These are phyloP conservation scores for Drosophila nebulosa DNA, from an alignment of 1,140 invertebrate species.

Conservation along the genomic window DNA sequence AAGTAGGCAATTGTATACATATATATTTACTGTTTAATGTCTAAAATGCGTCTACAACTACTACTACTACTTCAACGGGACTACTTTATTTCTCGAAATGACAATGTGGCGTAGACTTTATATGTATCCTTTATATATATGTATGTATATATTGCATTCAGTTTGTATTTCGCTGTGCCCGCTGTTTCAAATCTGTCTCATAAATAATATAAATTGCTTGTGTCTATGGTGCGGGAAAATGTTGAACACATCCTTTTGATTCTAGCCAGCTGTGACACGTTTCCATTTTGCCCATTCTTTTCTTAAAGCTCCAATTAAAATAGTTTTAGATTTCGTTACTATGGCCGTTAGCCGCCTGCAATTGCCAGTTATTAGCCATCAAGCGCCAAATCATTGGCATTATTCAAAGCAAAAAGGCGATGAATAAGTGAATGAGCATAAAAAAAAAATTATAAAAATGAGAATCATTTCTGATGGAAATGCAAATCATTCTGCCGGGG, in stretches of 20 bases:
- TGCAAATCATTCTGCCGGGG: slow-evolving; percentile 57
- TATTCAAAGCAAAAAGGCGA: slow-evolving; percentile 35
- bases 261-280: slow-evolving; percentile 34
- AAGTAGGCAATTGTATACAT: slow-evolving; percentile 9
- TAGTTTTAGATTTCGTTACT: background rate
- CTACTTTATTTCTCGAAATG: slow-evolving; percentile 41
- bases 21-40: slow-evolving; percentile 67
- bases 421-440: slow-evolving; percentile 5
- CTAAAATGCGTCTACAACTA: slow-evolving; percentile 49
- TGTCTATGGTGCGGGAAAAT: slow-evolving; percentile 29
- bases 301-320: slow-evolving; percentile 12
- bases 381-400: slow-evolving; percentile 55
- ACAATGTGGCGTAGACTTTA: slow-evolving; percentile 57
- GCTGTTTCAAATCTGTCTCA: slow-evolving; percentile 68
- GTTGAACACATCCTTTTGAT: slow-evolving; percentile 47
- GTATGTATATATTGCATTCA: slow-evolving; percentile 53
- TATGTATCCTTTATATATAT: slow-evolving; percentile 34
- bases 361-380: slow-evolving; percentile 61
- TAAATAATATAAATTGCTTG: slow-evolving; percentile 70
- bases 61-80: background rate
- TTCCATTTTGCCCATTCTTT: background rate
- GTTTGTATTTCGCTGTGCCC: slow-evolving; percentile 60
- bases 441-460: background rate
- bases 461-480: slow-evolving; percentile 26
- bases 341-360: slow-evolving; percentile 10